A percentile compares a stretch with the other conserved stretches of the same genome.
These are phyloP conservation scores for Phenganax marumi DNA, from an alignment of 92 coral and sea anemone species.

Conservation along the genomic window DNA sequence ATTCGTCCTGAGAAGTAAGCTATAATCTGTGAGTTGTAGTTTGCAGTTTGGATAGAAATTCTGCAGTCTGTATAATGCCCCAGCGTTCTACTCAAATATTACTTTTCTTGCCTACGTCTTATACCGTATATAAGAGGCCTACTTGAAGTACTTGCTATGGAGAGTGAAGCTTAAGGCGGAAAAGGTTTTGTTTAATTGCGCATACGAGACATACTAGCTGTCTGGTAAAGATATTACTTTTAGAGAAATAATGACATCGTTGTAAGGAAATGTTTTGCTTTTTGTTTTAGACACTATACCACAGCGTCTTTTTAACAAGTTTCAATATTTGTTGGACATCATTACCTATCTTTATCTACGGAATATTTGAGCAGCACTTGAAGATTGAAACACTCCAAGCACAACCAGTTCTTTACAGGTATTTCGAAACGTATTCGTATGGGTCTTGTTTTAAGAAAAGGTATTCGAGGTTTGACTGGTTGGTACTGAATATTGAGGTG, in stretches of 20 bases:
- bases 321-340: conserved; percentile 96
- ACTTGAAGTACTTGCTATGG: too few relatives aligned
- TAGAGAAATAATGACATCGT: not conserved
- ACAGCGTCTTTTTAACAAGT: conserved; percentile 79
- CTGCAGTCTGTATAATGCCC: too few relatives aligned
- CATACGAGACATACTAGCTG: too few relatives aligned
- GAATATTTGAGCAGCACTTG: conserved; percentile 86
- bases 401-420: conserved; percentile 81
- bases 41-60: too few relatives aligned
- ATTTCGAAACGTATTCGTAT: conserved; percentile 7
- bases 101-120: too few relatives aligned
- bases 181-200: too few relatives aligned
- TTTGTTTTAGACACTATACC: conserved; percentile 81
- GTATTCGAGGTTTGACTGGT: not conserved
- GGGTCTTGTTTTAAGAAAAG: not conserved
- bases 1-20: too few relatives aligned
- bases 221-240: not conserved
- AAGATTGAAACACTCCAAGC: conserved; percentile 65
- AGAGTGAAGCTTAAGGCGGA: too few relatives aligned
- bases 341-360: conserved; percentile 76
- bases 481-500: too few relatives aligned
- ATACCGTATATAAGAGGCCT: too few relatives aligned
- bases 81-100: too few relatives aligned
- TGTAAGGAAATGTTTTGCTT: not conserved
- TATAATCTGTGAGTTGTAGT: too few relatives aligned